These are phyloP conservation scores for Pelochelys cantorii DNA, from an alignment of 2,797 vertebrate species.

Conservation along the genomic window DNA sequence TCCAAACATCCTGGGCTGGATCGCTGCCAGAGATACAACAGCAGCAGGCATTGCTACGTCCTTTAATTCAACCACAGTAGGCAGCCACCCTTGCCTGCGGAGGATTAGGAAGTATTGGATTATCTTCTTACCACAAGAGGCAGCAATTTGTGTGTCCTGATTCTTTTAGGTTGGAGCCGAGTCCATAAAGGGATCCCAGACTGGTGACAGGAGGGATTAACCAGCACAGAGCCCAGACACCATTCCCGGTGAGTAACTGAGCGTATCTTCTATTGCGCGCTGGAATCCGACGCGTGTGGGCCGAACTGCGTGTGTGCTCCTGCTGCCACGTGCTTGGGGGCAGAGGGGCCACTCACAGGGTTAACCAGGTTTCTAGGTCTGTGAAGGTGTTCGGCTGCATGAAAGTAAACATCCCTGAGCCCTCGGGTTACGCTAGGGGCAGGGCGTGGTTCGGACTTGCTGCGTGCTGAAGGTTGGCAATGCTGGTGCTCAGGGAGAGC, in stretches of 20 bases:
- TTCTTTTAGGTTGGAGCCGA: conserved; percentile 62
- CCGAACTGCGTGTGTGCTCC: neutral
- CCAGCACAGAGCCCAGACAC: neutral
- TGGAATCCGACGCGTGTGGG: accelerated
- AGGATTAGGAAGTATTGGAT: conserved; percentile 37
- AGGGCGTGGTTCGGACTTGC: neutral
- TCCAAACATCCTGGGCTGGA: neutral
- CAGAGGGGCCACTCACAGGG: neutral
- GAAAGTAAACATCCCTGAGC: accelerated
- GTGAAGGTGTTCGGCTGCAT: neutral
- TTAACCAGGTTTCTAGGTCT: neutral
- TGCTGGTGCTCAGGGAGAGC: accelerated
- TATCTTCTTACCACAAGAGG: conserved; percentile 17
- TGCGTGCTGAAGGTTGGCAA: neutral
- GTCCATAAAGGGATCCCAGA: neutral
- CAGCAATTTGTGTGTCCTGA: conserved; percentile 40
- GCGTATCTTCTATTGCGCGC: neutral
- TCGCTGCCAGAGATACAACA: conserved; percentile 35
- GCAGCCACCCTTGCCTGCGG: neutral
- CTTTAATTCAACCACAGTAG: neutral
- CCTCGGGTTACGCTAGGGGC: accelerated
- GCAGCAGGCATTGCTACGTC: neutral
- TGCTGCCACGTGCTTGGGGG: neutral
- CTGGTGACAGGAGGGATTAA: neutral
- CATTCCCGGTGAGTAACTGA: conserved; percentile 48